Conservation (phyloP, 2,888 invertebrate species). For the Sphaerophoria taeniata region DNA sequence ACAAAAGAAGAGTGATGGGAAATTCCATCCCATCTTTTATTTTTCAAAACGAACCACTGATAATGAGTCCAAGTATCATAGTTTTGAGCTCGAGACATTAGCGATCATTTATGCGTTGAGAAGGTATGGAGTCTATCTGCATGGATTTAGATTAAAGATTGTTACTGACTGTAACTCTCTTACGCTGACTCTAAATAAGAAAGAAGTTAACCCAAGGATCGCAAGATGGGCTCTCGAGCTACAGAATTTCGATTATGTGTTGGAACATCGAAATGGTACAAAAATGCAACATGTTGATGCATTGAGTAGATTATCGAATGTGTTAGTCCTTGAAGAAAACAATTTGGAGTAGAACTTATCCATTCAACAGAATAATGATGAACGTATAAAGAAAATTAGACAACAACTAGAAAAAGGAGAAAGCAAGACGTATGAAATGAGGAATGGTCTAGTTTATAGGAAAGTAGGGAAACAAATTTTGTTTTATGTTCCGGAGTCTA, state of each 20-base stretch:
- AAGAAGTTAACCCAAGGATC: conserved; percentile 74
- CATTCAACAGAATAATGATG: conserved; percentile 16
- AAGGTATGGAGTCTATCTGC: neutral
- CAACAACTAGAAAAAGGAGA: conserved; percentile 23
- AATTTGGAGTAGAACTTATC: conserved; percentile 49
- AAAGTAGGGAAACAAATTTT: conserved; percentile 35
- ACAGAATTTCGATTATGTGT: conserved; percentile 66
- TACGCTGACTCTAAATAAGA: conserved; percentile 63
- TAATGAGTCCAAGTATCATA: conserved; percentile 52
- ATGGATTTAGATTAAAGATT: conserved; percentile 47
- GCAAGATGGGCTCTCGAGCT: conserved; percentile 72
- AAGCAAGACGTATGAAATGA: conserved; percentile 13
- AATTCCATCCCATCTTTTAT: conserved; percentile 22
- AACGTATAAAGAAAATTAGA: conserved; percentile 8
- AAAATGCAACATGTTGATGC: conserved; percentile 57
- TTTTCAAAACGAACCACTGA: conserved; percentile 46
- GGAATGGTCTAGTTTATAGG: conserved; percentile 32
- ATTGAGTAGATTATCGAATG: conserved; percentile 35
- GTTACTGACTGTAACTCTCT: conserved; percentile 45
- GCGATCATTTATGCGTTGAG: conserved; percentile 22
- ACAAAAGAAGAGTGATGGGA: neutral
- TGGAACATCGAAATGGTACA: conserved; percentile 71
- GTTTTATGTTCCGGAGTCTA: conserved; percentile 54
- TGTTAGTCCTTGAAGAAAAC: conserved; percentile 42
- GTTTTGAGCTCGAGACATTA: conserved; percentile 13